A percentile compares a stretch with the other conserved stretches of the same genome.
These are phyloP conservation scores for Hypselothyrea guttata DNA, from an alignment of 2,888 invertebrate species.

Conservation along the genomic window DNA sequence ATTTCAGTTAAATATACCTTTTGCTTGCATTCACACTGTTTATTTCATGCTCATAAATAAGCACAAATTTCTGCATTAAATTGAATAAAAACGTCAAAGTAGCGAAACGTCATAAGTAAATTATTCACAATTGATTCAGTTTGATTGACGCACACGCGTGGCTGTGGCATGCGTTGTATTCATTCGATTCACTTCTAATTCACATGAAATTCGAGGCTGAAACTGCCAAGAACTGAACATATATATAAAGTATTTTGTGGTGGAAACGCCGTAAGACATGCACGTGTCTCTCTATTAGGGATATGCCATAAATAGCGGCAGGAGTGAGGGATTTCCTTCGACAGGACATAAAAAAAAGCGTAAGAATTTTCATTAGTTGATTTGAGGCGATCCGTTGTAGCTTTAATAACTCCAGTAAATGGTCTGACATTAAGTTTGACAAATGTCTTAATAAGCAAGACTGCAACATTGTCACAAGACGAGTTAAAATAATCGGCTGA, in stretches of 20 bases:
- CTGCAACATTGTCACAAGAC: conserved; percentile 39
- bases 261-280: conserved; percentile 22
- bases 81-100: conserved; percentile 42
- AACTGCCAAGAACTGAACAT: conserved; percentile 25
- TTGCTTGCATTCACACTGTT: no score
- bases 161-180: conserved; percentile 55
- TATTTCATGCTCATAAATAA: neutral
- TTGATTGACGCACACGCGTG: conserved; percentile 74
- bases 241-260: conserved; percentile 37
- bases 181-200: conserved; percentile 55
- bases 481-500: conserved; percentile 35
- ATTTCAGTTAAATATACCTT: no score
- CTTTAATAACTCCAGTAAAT: conserved; percentile 70
- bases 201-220: conserved; percentile 52
- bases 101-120: conserved; percentile 61
- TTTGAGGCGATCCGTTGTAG: conserved; percentile 14
- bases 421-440: conserved; percentile 57
- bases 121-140: conserved; percentile 68
- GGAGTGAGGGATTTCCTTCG: neutral
- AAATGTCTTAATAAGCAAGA: conserved; percentile 69
- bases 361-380: conserved; percentile 34
- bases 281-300: conserved; percentile 54
- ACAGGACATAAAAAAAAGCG: neutral
- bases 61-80: conserved; percentile 24
- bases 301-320: conserved; percentile 8